Evolutionary conservation across 1,140 invertebrate species (phyloP).

Genomic region (Lordiphosa clarofinis): DNA sequence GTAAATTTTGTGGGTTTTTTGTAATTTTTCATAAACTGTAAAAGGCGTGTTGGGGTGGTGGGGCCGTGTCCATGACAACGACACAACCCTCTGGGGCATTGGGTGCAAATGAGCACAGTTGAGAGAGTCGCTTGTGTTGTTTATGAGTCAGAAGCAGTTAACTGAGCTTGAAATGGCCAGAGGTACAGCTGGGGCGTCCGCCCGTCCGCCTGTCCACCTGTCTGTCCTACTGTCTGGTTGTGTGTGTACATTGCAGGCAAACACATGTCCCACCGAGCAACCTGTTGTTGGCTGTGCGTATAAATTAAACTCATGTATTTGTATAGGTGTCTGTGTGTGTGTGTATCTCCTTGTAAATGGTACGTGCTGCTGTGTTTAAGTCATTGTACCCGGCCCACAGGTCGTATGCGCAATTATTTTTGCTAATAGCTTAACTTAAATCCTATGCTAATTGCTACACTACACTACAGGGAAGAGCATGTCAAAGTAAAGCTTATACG

Average conservation of each 20-base stretch:
- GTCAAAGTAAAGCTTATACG: no score
- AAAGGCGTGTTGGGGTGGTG: no score
- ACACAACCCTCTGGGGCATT: conserved; percentile 37
- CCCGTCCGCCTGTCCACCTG: conserved; percentile 13
- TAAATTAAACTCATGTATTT: conserved; percentile 31
- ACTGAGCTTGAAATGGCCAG: conserved; percentile 37
- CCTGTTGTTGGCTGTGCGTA: conserved; percentile 50
- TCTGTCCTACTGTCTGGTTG: conserved; percentile 3
- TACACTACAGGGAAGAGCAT: no score
- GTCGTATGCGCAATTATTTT: conserved; percentile 14
- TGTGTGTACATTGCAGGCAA: conserved; percentile 12
- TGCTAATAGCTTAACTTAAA: conserved; percentile 33
- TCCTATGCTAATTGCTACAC: conserved; percentile 7
- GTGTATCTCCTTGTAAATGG: neutral
- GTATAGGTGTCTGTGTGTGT: neutral
- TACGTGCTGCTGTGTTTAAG: conserved; percentile 12
- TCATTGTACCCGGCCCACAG: conserved; percentile 25
- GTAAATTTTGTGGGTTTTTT: neutral
- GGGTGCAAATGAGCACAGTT: conserved; percentile 67
- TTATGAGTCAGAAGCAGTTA: conserved; percentile 49
- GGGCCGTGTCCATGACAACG: neutral
- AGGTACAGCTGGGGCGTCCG: conserved; percentile 17
- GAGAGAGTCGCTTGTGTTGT: conserved; percentile 38
- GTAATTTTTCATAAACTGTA: no score
- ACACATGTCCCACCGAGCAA: conserved; percentile 50